A percentile compares a stretch with the other conserved stretches of the same genome.
These are phyloP conservation scores for Syritta pipiens DNA, from an alignment of 2,888 invertebrate genomes.

Conservation along the genomic window DNA sequence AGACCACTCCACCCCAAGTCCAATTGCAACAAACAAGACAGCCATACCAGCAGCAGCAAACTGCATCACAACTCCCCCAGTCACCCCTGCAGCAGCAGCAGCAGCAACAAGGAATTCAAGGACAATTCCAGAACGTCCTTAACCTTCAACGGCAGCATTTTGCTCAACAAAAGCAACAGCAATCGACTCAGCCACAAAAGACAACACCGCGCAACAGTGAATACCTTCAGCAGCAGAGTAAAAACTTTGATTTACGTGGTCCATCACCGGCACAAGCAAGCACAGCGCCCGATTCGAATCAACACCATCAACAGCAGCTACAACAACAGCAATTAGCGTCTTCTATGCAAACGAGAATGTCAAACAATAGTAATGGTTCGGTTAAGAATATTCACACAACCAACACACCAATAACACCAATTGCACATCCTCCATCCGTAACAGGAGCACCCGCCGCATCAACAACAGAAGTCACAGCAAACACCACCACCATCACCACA, in stretches of 20 bases:
- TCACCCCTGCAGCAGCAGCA: constrained; percentile 33
- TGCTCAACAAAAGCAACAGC: constrained; percentile 67
- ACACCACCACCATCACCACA: too few species aligned
- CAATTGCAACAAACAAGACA: constrained; percentile 38
- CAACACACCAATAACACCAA: constrained; percentile 33
- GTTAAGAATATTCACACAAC: constrained; percentile 39
- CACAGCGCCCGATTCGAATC: constrained; percentile 80
- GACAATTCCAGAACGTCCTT: constrained; percentile 74
- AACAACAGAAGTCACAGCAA: constrained; percentile 69
- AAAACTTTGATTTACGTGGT: constrained; percentile 72
- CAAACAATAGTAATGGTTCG: constrained; percentile 50
- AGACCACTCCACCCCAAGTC: constrained; percentile 18
- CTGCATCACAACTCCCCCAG: constrained; percentile 19
- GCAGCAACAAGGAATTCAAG: constrained; percentile 71
- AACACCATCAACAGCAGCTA: constrained; percentile 51
- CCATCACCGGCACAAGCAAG: constrained; percentile 84
- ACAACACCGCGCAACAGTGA: constrained; percentile 73
- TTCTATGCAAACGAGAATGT: constrained; percentile 21
- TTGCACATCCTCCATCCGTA: constrained; percentile 58
- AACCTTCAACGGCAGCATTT: constrained; percentile 73
- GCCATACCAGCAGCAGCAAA: constrained; percentile 29
- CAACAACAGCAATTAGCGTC: constrained; percentile 30
- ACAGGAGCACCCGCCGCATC: constrained; percentile 50
- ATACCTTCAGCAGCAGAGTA: constrained; percentile 71
- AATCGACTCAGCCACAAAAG: constrained; percentile 70